Evolutionary conservation across 2,113 vertebrate genomes (phyloP).

Genomic region (Petaurus breviceps): DNA sequence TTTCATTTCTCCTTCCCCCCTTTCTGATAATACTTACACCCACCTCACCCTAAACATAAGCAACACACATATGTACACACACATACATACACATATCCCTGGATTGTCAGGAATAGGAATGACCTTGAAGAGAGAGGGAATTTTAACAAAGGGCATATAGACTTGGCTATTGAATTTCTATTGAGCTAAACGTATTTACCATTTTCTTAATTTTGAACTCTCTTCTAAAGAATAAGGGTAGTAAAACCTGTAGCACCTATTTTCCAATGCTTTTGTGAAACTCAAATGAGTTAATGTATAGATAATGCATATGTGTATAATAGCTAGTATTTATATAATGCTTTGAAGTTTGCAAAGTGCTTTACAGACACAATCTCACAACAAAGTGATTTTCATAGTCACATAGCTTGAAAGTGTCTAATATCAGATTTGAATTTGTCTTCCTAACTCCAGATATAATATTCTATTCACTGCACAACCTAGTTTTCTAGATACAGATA

Average conservation of each 20-base stretch:
- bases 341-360: not conserved
- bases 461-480: not conserved
- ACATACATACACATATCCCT: not conserved
- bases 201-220: not conserved
- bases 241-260: not conserved
- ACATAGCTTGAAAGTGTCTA: not conserved
- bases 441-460: not conserved
- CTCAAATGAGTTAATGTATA: too few relatives aligned
- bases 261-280: too few relatives aligned
- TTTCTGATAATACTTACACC: not conserved
- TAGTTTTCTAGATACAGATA: not conserved
- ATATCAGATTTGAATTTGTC: not conserved
- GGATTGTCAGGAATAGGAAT: not conserved
- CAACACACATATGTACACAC: too few relatives aligned
- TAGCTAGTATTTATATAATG: not conserved
- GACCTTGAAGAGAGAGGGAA: not conserved
- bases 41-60: not conserved
- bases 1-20: not conserved
- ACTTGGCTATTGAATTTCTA: not conserved
- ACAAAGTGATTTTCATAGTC: not conserved
- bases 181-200: not conserved
- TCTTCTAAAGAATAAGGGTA: not conserved
- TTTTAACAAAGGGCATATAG: not conserved
- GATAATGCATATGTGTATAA: not conserved
- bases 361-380: not conserved